Evolutionary conservation across 2,797 vertebrate genomes (phyloP).

Genomic region (Spheniscus humboldti): DNA sequence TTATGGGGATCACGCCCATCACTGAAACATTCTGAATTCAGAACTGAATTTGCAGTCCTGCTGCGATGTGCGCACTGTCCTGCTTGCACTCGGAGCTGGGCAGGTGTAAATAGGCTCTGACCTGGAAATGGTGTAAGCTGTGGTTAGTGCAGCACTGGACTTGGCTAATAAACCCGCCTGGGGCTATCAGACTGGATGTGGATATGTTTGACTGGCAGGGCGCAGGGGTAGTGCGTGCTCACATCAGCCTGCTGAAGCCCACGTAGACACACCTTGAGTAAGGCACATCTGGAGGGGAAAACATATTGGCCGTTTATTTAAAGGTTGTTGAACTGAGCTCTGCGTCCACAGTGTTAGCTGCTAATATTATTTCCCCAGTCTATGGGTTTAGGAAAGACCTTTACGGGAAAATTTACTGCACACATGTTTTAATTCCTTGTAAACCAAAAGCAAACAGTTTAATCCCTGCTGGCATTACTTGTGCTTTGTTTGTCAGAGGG

Average conservation of each 20-base stretch:
- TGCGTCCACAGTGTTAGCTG: constrained; percentile 10
- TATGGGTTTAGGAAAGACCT: constrained; percentile 25
- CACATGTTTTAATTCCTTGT: constrained; percentile 60
- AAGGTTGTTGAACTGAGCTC: constrained; percentile 14
- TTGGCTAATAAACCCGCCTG: background rate
- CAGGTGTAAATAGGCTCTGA: background rate
- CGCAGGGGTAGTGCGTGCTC: rapidly evolving
- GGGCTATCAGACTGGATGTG: background rate
- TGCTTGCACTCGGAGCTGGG: background rate
- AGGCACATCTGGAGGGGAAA: background rate
- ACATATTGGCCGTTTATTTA: background rate
- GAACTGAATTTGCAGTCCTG: background rate
- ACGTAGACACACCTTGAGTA: background rate
- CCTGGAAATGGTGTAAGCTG: background rate
- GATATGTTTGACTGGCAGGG: background rate
- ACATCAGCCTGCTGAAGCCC: background rate
- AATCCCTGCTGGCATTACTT: constrained; percentile 50
- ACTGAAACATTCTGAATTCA: background rate
- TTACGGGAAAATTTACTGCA: constrained; percentile 49
- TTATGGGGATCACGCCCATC: rapidly evolving
- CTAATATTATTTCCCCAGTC: constrained; percentile 48
- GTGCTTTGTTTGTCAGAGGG: constrained; percentile 51
- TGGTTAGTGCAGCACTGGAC: background rate
- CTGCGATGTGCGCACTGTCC: rapidly evolving
- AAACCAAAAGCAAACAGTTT: constrained; percentile 67